These are phyloP conservation scores for Tryphoninae sp. DNA, from an alignment of 2,888 invertebrate species.

Conservation along the genomic window DNA sequence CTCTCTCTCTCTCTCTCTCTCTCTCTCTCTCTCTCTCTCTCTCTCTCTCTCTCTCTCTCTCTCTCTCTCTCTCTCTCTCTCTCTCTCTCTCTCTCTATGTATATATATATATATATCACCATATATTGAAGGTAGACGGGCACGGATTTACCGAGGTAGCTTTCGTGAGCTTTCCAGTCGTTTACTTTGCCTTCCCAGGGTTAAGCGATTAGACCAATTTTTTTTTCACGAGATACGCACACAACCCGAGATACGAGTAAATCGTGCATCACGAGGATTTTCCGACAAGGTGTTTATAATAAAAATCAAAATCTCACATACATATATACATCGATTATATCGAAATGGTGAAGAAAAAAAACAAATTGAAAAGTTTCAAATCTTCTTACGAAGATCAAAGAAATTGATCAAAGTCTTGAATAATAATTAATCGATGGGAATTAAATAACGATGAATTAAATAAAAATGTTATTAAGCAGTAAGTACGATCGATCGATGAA, in stretches of 20 bases:
- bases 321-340: no score
- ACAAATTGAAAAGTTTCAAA: no score
- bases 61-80: no score
- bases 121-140: conserved; percentile 38
- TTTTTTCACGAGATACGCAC: conserved; percentile 51
- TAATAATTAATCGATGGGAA: not conserved
- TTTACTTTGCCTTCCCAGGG: conserved; percentile 60
- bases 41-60: no score
- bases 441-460: not conserved
- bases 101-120: not conserved
- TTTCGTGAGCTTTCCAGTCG: conserved; percentile 59
- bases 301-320: no score
- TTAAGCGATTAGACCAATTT: conserved; percentile 61
- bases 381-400: no score
- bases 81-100: not conserved
- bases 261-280: no score
- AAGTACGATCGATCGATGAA: conserved; percentile 16
- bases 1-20: no score
- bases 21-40: no score
- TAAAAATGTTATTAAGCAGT: conserved; percentile 2
- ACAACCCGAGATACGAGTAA: conserved; percentile 6
- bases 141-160: conserved; percentile 57
- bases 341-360: no score
- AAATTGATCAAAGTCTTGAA: no score
- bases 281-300: no score